phyloP scores from a whole-genome alignment of 1,140 invertebrate genomes.

The Lepidurus apus region DNA sequence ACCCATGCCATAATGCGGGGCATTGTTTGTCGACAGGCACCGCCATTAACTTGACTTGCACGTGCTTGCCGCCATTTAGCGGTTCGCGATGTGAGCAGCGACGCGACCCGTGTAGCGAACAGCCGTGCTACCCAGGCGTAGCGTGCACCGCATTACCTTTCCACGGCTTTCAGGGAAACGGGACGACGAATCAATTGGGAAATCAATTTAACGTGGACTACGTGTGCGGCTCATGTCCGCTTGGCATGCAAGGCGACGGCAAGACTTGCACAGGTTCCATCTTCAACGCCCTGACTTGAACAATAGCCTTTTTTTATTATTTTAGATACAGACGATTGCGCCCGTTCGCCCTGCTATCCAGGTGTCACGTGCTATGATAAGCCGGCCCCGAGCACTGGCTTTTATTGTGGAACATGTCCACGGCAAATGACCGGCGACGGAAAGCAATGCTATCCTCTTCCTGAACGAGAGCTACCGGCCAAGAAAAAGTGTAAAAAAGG shows the following conservation, averaged over 20 bases:
- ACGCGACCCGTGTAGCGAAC: conserved; percentile 1
- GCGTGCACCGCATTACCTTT: background rate
- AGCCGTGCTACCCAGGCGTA: conserved; percentile 26
- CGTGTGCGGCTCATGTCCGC: conserved; percentile 34
- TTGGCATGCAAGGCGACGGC: conserved; percentile 34
- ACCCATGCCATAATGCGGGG: conserved; percentile 32
- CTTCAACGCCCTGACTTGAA: background rate
- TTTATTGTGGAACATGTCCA: conserved; percentile 34
- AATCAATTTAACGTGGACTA: conserved; percentile 27
- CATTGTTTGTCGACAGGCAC: conserved; percentile 15
- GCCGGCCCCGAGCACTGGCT: background rate
- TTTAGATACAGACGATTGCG: conserved; percentile 26
- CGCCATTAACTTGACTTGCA: background rate
- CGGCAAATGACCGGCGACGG: conserved; percentile 32
- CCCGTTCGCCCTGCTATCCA: conserved; percentile 9
- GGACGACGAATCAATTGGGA: background rate
- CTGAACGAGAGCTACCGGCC: background rate
- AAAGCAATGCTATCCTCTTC: conserved; percentile 20
- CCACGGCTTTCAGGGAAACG: conserved; percentile 23
- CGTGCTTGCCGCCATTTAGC: conserved; percentile 26
- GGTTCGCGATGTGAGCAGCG: conserved; percentile 5
- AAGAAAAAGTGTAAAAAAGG: background rate
- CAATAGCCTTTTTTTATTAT: background rate
- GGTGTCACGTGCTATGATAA: conserved; percentile 24
- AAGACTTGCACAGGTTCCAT: conserved; percentile 32